phyloP scores from a whole-genome alignment of 2,888 invertebrate species.

The Beris morrisii region DNA sequence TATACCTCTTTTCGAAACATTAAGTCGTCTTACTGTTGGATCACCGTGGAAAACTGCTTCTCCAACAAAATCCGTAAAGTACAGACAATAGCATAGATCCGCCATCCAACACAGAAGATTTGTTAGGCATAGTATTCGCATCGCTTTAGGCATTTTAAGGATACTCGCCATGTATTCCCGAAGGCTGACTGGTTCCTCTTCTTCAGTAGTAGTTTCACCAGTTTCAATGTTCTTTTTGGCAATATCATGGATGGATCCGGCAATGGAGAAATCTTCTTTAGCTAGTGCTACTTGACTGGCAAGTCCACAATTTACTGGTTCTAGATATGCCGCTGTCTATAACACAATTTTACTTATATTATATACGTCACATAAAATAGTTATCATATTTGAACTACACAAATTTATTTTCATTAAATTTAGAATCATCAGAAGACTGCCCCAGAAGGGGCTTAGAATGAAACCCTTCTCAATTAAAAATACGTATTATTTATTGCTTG shows the following conservation, averaged over 20 bases:
- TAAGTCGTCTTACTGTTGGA: constrained; percentile 52
- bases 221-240: constrained; percentile 5
- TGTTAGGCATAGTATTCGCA: constrained; percentile 63
- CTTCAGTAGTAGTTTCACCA: constrained; percentile 16
- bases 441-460: too few relatives aligned
- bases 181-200: constrained; percentile 47
- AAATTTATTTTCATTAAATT: too few relatives aligned
- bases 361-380: too few relatives aligned
- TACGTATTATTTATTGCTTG: too few relatives aligned
- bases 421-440: too few relatives aligned
- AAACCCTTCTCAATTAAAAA: too few relatives aligned
- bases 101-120: constrained; percentile 70
- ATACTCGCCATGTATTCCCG: constrained; percentile 59
- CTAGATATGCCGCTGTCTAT: constrained; percentile 42
- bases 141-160: constrained; percentile 62
- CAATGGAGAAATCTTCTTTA: constrained; percentile 11
- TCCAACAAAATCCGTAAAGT: constrained; percentile 69
- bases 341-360: too few relatives aligned
- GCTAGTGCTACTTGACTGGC: constrained; percentile 15
- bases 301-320: not conserved
- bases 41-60: constrained; percentile 63
- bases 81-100: constrained; percentile 66
- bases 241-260: not conserved
- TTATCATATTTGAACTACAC: too few relatives aligned
- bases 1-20: not conserved